A percentile compares a stretch with the other conserved stretches of the same genome.
Conservation (phyloP, 2,113 vertebrate genomes). For the Tupaia tana region DNA sequence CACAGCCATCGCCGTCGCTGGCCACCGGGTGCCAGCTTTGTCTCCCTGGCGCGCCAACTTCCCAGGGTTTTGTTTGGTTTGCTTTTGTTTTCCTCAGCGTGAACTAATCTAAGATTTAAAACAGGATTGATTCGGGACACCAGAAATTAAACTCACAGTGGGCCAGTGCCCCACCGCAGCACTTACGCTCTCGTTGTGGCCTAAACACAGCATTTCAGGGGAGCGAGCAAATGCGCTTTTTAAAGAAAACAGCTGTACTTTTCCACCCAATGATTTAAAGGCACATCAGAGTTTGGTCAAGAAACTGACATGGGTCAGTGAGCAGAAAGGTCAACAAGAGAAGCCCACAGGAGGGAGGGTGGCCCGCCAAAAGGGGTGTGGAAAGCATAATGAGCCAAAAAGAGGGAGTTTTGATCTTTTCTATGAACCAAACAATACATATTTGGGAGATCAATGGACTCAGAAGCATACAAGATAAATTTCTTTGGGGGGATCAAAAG, state of each 20-base stretch:
- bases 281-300: constrained; percentile 41
- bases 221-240: constrained; percentile 44
- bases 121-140: constrained; percentile 64
- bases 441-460: constrained; percentile 77
- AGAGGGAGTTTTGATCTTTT: constrained; percentile 83
- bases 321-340: constrained; percentile 45
- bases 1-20: background rate
- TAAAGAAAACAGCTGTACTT: constrained; percentile 59
- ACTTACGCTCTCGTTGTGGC: background rate
- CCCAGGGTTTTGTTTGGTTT: constrained; percentile 53
- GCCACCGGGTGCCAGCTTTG: constrained; percentile 43
- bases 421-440: constrained; percentile 81
- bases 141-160: constrained; percentile 74
- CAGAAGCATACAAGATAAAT: constrained; percentile 75
- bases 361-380: constrained; percentile 25
- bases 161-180: constrained; percentile 34
- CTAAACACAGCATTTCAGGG: constrained; percentile 57
- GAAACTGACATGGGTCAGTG: constrained; percentile 61
- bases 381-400: constrained; percentile 62
- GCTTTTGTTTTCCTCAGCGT: constrained; percentile 66
- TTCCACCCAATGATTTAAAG: constrained; percentile 54
- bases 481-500: constrained; percentile 73
- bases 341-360: rapidly evolving
- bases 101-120: constrained; percentile 81
- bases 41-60: constrained; percentile 3